These are phyloP conservation scores for Lagodon rhomboides DNA, from an alignment of 2,797 vertebrate species.

Conservation along the genomic window DNA sequence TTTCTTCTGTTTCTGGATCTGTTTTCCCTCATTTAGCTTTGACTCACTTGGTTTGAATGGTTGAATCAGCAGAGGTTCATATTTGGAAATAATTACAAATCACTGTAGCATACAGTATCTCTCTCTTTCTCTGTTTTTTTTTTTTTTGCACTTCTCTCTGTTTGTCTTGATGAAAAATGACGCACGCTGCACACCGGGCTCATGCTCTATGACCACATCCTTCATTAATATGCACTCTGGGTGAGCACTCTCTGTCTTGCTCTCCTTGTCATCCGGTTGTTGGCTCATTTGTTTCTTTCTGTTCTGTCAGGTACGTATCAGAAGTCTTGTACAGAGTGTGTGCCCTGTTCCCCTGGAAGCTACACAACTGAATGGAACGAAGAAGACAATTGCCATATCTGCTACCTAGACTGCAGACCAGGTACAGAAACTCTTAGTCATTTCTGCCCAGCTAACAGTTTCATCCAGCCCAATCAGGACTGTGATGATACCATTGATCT, in stretches of 20 bases:
- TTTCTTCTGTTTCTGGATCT: neutral
- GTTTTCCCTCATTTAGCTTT: constrained; percentile 2
- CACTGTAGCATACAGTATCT: neutral
- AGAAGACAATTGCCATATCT: constrained; percentile 52
- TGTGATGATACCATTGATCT: neutral
- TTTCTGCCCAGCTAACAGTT: neutral
- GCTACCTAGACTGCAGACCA: constrained; percentile 69
- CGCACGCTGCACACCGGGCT: neutral
- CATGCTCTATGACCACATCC: constrained; percentile 69
- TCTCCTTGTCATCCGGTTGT: constrained; percentile 43
- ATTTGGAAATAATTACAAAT: constrained; percentile 20
- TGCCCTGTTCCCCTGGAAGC: constrained; percentile 43
- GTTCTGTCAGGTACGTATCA: constrained; percentile 60
- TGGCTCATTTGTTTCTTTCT: constrained; percentile 36
- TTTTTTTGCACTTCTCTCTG: neutral
- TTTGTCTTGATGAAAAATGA: constrained; percentile 36
- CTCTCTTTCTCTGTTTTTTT: neutral
- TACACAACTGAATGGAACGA: constrained; percentile 42
- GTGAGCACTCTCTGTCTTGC: neutral
- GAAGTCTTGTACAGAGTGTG: constrained; percentile 43
- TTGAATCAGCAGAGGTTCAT: constrained; percentile 25
- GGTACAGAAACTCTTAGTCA: constrained; percentile 55
- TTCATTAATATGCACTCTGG: constrained; percentile 54
- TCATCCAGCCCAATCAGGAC: neutral
- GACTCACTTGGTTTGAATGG: constrained; percentile 21